Evolutionary conservation across 2,113 vertebrate genomes (phyloP).

Genomic region (Montifringilla adamsi): DNA sequence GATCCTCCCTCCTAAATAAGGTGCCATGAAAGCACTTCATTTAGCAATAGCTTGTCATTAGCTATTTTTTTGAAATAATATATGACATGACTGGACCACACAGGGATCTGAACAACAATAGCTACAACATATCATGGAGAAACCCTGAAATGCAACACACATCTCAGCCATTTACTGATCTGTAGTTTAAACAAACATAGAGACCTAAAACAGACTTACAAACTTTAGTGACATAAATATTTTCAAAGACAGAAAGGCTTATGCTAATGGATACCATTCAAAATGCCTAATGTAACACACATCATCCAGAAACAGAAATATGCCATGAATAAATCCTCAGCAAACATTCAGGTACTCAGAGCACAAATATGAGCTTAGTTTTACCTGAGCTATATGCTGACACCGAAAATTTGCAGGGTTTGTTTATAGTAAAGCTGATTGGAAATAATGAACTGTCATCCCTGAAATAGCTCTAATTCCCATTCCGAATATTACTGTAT

Average conservation of each 20-base stretch:
- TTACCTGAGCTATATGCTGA: neutral
- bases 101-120: slow-evolving; percentile 10
- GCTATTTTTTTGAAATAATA: neutral
- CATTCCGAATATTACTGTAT: neutral
- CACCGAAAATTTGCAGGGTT: neutral
- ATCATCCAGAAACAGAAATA: neutral
- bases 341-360: neutral
- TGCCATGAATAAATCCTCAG: neutral
- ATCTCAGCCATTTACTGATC: neutral
- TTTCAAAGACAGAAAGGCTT: neutral
- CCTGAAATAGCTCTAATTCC: neutral
- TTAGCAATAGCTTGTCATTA: slow-evolving; percentile 35
- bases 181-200: slow-evolving; percentile 23
- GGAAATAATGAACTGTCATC: slow-evolving; percentile 4
- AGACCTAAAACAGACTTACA: slow-evolving; percentile 31
- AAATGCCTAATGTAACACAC: neutral
- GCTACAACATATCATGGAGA: neutral
- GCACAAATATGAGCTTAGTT: neutral
- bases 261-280: neutral
- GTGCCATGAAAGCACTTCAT: slow-evolving; percentile 22
- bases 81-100: slow-evolving; percentile 34
- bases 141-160: neutral
- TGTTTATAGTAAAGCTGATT: slow-evolving; percentile 36
- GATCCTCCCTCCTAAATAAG: slow-evolving; percentile 19
- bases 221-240: slow-evolving; percentile 2